A percentile compares a stretch with the other conserved stretches of the same genome.
These are phyloP conservation scores for Aphelocoma californica DNA, from an alignment of 2,797 vertebrate genomes.

Conservation along the genomic window DNA sequence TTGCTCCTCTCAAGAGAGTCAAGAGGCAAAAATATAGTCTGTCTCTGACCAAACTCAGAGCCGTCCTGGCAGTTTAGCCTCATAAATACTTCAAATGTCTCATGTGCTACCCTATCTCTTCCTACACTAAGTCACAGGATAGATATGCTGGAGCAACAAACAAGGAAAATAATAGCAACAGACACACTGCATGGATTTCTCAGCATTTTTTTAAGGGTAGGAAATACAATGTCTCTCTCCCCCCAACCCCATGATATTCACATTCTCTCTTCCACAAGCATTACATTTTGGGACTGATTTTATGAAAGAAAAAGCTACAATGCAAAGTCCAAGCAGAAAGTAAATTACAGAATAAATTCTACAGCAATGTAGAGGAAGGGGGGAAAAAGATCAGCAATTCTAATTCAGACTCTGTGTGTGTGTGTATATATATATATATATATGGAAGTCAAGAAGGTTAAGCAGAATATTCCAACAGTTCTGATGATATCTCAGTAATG, in stretches of 20 bases:
- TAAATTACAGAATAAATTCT: background rate
- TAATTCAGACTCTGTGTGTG: background rate
- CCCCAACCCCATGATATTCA: rapidly evolving
- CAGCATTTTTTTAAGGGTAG: background rate
- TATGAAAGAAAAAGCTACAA: background rate
- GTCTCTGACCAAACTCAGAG: background rate
- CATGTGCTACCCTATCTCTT: background rate
- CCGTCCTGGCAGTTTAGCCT: background rate
- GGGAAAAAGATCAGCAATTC: background rate
- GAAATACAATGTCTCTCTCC: background rate
- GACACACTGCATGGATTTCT: background rate
- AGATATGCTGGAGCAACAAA: background rate
- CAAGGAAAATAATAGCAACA: background rate
- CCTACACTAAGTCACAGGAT: background rate
- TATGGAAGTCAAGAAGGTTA: background rate
- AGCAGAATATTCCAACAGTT: background rate
- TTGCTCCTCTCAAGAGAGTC: background rate
- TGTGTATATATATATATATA: too few relatives aligned
- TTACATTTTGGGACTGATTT: background rate
- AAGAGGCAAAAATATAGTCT: background rate
- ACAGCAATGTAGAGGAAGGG: background rate
- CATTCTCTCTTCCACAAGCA: background rate
- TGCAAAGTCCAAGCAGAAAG: background rate
- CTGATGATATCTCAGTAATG: background rate
- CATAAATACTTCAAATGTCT: background rate